Evolutionary conservation across 2,797 vertebrate species (phyloP), one percentile per base, ranked within the genome.

Genomic region (Epinephelus coioides): DNA sequence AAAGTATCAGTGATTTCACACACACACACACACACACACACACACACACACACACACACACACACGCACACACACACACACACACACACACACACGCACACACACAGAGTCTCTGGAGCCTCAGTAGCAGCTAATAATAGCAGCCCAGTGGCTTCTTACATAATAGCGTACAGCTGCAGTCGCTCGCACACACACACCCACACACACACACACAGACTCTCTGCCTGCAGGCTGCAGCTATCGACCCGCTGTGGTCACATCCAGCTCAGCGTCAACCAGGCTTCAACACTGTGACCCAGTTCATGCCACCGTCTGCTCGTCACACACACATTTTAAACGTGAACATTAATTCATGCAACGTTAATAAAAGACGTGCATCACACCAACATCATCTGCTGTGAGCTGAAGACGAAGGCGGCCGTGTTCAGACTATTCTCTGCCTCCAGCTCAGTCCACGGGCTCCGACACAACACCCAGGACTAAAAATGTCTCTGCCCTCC

Each of bases 101-200:
- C 69, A 72, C 55, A 69, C 21, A 9, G 21, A 21, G 70, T 75
- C 73, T 77, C 62, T 68, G 40, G 51, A 73, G 79, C 72, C 75
- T 78, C 88, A 82, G 83, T 55, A 82, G 83, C 73, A 76, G 87
- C 88, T 92, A 91, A 92, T 90, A 91, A 92, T 92, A 92, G 86
- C 81, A 50, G 67, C 71, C 30, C 44, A 59, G 56, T 55, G 71
- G 73, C 64, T 72, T 12, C 78, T 92, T 92, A 86, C 78, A 80
- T 91, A 91, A 92, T 1, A 23, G 44, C 0, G 15, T 65, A 13
- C 88, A 87, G 88, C 89, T 89, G 87, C 86, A 86, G 78, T 19
- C 23, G 19, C 43, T 18, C 60, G 12, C 60, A 25, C 21, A 27
- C 40, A 44, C 14, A 44, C 40, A 44, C 40, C 46, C 40, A 46